Evolutionary conservation across 2,113 vertebrate species (phyloP), one percentile per base, ranked within the genome.

Genomic region (Melanotaenia duboulayi): DNA sequence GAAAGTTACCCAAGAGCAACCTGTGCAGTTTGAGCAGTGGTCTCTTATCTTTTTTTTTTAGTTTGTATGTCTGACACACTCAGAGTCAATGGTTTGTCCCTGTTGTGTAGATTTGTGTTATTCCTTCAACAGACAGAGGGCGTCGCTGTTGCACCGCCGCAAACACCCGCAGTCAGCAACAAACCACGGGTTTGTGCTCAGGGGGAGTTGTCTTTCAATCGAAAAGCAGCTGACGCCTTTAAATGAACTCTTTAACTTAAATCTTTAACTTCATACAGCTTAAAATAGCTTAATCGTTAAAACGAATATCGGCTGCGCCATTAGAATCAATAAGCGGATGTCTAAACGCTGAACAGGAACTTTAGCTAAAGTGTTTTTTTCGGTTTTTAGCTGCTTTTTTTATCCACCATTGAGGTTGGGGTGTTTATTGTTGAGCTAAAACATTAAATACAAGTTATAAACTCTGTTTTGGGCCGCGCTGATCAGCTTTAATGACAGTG

Each of bases 131-230:
- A 24, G 50, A 37, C 89, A 68, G 4, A 19, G 54, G 84, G 71
- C 23, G 88, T 65, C 81, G 86, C 59, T 78, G 57, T 39, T 56
- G 76, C 14, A 71, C 52, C 46, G 39, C 23, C 50, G 19, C 24
- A 17, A 0, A 1, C 4, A 2, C 17, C 19, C 2, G 22, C 16
- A 35, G 16, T 22, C n/a, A 35, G 40, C n/a, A 69, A 44, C 40
- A n/a, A n/a, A 14, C 44, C 6, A 2, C 9, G 44, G 13, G 44
- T n/a, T 42, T 42, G 37, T 7, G n/a, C 19, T 20, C 46, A 2
- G 44, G 65, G 55, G 71, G 55, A 32, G 74, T 72, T 60, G 70
- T 23, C 61, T 44, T 0, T 1, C 11, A 7, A 4, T 61, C 74
- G 24, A 52, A 56, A 57, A 56, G 11, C 22, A 16, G 40, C 46